Base-by-base conservation (phyloP, 92 coral and sea anemone genomes). In the Umimayanthus kanabou region DNA sequence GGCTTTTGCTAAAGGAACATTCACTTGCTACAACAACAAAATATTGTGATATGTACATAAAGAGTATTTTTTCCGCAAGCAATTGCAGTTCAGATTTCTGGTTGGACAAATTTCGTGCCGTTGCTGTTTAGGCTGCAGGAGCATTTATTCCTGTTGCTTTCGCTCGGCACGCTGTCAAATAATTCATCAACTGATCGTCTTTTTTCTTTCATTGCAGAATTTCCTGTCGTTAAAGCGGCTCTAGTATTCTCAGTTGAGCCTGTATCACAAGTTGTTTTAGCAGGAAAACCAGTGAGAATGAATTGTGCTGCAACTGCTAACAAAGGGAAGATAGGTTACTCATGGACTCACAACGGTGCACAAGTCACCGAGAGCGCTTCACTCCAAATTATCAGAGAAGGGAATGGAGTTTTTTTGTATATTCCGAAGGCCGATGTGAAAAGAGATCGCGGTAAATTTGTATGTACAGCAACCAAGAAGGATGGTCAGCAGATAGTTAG, bases 371-470 rank as follows among this genome's bases (percentile, higher is more conserved):
- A 77, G 30, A 43, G 66, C 28, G n/a, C 20, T 33, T 15, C 91
- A 64, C 90, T 93, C 29, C 37, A 88, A 25, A 30, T 79, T 16
- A 61, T 26, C 49, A 70, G 18, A 9, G 96, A 88, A 16, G 95
- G 92, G 40, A 87, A 87, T 22, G 69, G 82, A 29, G 64, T 47
- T n/a, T 40, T 37, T 6, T 91, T 95, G 37, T 64, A 85, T 50
- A 91, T 95, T 73, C 71, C 92, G 50, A 72, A 66, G 16, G 85
- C 88, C 23, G 78, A 88, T 18, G 39, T 42, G 42, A 64, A 77
- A 37, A 80, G 85, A 5, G 96, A 95, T 77, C 89, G 90, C 40
- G 98, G 98, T 0, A 33, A 70, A 1, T 95, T 91, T 76, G 64
- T 39, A 16, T 95, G 98, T 81, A 88, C 47, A 16, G 96, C 92